A percentile compares a stretch with the other conserved stretches of the same genome.
Conservation (phyloP, 2,888 invertebrate species). For the Alitta virens region DNA sequence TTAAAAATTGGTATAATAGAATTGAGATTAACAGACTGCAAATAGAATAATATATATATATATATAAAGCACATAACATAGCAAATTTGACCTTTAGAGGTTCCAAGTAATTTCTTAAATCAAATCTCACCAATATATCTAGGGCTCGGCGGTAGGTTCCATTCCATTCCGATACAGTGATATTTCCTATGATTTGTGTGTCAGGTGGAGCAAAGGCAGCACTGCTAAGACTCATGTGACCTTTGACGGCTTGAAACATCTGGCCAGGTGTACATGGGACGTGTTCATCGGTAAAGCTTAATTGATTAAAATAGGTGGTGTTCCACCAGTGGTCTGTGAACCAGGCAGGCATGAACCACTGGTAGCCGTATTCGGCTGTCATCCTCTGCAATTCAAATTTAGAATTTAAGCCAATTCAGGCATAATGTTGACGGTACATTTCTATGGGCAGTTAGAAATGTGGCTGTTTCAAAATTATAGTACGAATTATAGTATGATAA, state of each 20-base stretch:
- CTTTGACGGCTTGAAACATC: constrained; percentile 67
- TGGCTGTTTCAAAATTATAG: too few species aligned
- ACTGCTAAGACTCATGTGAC: constrained; percentile 71
- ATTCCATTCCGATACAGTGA: constrained; percentile 67
- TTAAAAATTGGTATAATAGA: too few species aligned
- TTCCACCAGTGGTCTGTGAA: constrained; percentile 52
- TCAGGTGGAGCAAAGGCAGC: constrained; percentile 67
- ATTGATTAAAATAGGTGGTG: constrained; percentile 59
- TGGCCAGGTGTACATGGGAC: constrained; percentile 65
- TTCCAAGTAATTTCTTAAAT: too few species aligned
- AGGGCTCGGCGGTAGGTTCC: constrained; percentile 31
- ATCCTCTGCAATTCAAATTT: constrained; percentile 43
- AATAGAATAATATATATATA: too few species aligned
- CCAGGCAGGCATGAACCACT: constrained; percentile 84
- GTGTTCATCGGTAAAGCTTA: constrained; percentile 12
- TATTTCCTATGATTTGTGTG: constrained; percentile 61
- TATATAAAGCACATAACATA: too few species aligned
- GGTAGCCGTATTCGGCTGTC: constrained; percentile 66
- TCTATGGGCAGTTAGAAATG: too few species aligned
- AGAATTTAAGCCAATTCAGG: too few species aligned
- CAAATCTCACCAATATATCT: constrained; percentile 38
- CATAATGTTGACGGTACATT: too few species aligned
- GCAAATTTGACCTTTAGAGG: too few species aligned
- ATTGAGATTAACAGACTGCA: too few species aligned
- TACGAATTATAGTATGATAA: too few species aligned